Evolutionary conservation across 2,888 invertebrate genomes (phyloP).

Genomic region (Acrobeloides nanus): DNA sequence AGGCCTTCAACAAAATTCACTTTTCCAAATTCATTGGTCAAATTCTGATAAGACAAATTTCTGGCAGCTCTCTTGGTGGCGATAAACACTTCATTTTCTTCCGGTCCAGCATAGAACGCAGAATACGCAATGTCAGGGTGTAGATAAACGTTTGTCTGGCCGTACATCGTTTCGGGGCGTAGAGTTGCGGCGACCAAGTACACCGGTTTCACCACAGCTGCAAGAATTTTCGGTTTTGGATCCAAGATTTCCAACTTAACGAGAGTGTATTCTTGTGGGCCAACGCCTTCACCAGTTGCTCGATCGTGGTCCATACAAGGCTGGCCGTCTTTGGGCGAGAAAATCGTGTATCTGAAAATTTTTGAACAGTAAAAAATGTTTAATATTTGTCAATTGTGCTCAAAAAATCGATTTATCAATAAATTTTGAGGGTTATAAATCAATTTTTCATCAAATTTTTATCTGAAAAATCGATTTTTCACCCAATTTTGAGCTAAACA

Average conservation of each 20-base stretch:
- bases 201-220: conserved; percentile 59
- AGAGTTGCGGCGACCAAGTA: conserved; percentile 90
- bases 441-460: too few relatives aligned
- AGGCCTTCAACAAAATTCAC: conserved; percentile 63
- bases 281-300: conserved; percentile 88
- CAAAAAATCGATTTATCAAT: too few relatives aligned
- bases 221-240: conserved; percentile 14
- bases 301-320: conserved; percentile 99
- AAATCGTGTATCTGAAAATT: conserved; percentile 73
- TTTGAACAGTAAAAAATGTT: too few relatives aligned
- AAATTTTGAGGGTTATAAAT: too few relatives aligned
- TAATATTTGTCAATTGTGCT: too few relatives aligned
- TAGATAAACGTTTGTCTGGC: conserved; percentile 98
- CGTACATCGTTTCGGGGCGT: conserved; percentile 99
- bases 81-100: conserved; percentile 69
- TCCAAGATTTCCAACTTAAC: conserved; percentile 75
- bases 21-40: conserved; percentile 73
- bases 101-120: conserved; percentile 67
- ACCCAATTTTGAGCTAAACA: too few relatives aligned
- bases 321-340: conserved; percentile 88
- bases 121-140: conserved; percentile 80
- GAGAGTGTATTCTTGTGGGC: conserved; percentile 92
- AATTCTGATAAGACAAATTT: conserved; percentile 81
- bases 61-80: conserved; percentile 77
- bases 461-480: too few relatives aligned